Base-by-base conservation (phyloP, 2,888 invertebrate species). In the Apodemia zela region DNA sequence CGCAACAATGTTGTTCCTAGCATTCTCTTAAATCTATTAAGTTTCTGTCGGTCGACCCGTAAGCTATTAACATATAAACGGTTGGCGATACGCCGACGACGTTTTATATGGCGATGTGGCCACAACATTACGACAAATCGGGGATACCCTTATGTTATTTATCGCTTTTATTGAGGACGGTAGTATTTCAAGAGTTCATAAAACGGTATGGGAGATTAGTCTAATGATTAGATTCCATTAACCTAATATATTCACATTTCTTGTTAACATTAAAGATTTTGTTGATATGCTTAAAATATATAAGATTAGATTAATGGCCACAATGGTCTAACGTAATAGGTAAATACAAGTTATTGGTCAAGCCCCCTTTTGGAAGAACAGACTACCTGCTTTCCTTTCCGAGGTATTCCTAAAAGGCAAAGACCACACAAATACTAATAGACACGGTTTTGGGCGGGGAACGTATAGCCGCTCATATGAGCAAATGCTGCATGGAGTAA, bases 1-100 rank as follows among this genome's bases (percentile, higher is more conserved):
- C 66, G 67, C 71, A 72, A 75, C 71, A 71, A 71, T 73, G 69
- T 71, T 63, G 67, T 66, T 11, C 66, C 67, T 65, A 68, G 63
- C 67, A 62, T 60, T 57, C 61, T 42, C n/a, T 58, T 29, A 25
- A 62, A 64, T 64, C 63, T 54, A 66, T 45, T 45, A 45, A 45
- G n/a, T n/a, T 15, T 45, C 45, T n/a, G 45, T n/a, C 45, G 15
- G 45, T n/a, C 42, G 4, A 10, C 7, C 64, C 69, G 61, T 62
- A 58, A 54, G 60, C 64, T 68, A 74, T 73, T 74, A 72, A 71
- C 74, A 73, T 73, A 77, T 74, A 76, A 77, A 73, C 70, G 67
- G 63, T 64, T 58, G 59, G 54, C 62, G 66, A 65, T 64, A 47
- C 29, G 60, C 61, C 62, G 59, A 38, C 57, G 21, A 38, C 60